Percentiles rank a stretch among this genome's conserved stretches.
phyloP scores from a whole-genome alignment of 2,113 vertebrate genomes.

The Microtus montanus region DNA sequence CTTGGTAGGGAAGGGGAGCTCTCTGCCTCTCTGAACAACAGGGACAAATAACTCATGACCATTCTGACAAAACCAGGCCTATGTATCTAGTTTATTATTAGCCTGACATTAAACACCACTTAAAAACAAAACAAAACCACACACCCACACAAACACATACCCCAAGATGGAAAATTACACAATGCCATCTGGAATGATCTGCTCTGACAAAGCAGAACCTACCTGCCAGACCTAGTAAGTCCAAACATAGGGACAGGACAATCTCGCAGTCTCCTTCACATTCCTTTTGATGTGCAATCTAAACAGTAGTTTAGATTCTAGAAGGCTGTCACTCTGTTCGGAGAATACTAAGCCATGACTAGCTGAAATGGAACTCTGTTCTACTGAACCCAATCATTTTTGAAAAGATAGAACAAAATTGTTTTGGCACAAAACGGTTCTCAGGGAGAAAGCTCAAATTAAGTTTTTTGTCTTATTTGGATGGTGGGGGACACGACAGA shows the following conservation, averaged over 20 bases:
- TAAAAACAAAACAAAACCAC: slow-evolving; percentile 79
- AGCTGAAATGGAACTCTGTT: background rate
- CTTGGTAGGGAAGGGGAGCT: background rate
- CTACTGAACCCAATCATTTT: background rate
- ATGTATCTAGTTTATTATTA: slow-evolving; percentile 80
- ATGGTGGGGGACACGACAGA: background rate
- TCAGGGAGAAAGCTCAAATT: slow-evolving; percentile 23
- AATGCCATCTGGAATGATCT: slow-evolving; percentile 76
- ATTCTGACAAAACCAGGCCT: slow-evolving; percentile 79
- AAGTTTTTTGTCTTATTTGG: background rate
- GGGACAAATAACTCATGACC: slow-evolving; percentile 71
- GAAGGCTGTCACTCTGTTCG: slow-evolving; percentile 9
- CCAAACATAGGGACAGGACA: background rate
- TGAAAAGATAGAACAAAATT: slow-evolving; percentile 39
- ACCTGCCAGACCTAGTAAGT: slow-evolving; percentile 28
- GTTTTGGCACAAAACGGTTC: slow-evolving; percentile 15
- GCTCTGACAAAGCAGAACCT: slow-evolving; percentile 53
- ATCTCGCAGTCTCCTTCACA: background rate
- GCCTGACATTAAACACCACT: slow-evolving; percentile 80
- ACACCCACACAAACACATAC: slow-evolving; percentile 74
- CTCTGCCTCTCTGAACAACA: slow-evolving; percentile 50
- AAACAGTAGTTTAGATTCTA: background rate
- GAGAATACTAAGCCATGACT: background rate
- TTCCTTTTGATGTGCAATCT: background rate
- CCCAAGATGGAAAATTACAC: slow-evolving; percentile 78